phyloP scores from a whole-genome alignment of 2,888 invertebrate genomes.

The Diploptera punctata region DNA sequence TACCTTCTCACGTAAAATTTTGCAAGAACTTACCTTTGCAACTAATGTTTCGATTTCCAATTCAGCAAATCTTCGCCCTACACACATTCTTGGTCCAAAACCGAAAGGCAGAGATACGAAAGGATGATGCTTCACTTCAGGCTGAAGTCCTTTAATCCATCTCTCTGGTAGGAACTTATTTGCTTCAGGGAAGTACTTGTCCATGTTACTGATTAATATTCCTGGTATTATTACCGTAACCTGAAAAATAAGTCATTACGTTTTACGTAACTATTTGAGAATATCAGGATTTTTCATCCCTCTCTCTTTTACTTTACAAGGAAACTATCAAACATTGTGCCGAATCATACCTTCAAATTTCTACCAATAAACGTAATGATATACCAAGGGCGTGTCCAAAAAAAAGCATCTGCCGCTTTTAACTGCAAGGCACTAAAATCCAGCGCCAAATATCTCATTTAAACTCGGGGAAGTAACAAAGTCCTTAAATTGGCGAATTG shows the following conservation, averaged over 20 bases:
- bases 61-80: conserved; percentile 75
- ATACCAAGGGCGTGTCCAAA: neutral
- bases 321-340: neutral
- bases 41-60: conserved; percentile 67
- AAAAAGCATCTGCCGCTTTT: no score
- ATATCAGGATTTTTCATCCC: neutral
- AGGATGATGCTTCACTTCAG: conserved; percentile 60
- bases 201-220: conserved; percentile 16
- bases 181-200: conserved; percentile 63
- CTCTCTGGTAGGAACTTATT: conserved; percentile 69
- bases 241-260: conserved; percentile 40
- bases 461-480: no score
- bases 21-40: conserved; percentile 50
- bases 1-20: neutral
- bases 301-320: neutral
- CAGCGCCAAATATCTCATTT: no score
- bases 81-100: conserved; percentile 70
- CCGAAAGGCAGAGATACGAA: conserved; percentile 72
- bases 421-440: no score
- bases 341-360: neutral
- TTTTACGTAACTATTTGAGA: neutral
- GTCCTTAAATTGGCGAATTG: no score
- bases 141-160: conserved; percentile 63
- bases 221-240: conserved; percentile 39
- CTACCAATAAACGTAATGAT: neutral